phyloP scores from a whole-genome alignment of 1,140 invertebrate species.

The Zaprionus ghesquierei region DNA sequence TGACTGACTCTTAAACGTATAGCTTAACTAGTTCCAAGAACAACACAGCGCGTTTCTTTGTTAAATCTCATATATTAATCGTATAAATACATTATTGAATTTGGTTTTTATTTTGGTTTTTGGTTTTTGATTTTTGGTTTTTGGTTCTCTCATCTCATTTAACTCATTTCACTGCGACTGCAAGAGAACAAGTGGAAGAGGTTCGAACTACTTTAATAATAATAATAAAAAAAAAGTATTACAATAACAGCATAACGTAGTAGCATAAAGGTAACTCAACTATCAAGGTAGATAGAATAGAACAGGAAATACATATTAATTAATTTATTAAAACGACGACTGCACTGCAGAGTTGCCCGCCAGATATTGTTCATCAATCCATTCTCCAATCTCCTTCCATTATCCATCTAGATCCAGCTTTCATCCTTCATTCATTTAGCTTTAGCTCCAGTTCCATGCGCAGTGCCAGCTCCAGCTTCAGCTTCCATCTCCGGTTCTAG shows the following conservation, averaged over 20 bases:
- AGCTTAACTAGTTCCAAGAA: no score
- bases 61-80: constrained; percentile 80
- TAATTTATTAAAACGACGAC: constrained; percentile 78
- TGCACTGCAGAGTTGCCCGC: constrained; percentile 54
- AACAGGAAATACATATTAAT: constrained; percentile 81
- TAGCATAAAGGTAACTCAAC: constrained; percentile 79
- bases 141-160: constrained; percentile 24
- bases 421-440: neutral
- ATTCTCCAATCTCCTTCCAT: neutral
- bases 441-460: neutral
- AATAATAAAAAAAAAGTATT: constrained; percentile 76
- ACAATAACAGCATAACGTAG: constrained; percentile 80
- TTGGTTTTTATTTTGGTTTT: constrained; percentile 51
- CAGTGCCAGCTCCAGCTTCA: neutral
- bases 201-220: constrained; percentile 68
- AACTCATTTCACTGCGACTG: constrained; percentile 36
- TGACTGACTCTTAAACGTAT: no score
- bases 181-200: constrained; percentile 33
- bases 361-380: neutral
- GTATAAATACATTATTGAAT: constrained; percentile 79
- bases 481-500: constrained; percentile 2
- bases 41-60: constrained; percentile 27
- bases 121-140: constrained; percentile 42
- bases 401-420: neutral
- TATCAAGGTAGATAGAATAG: constrained; percentile 79